Evolutionary conservation across 1,140 invertebrate species (phyloP), one percentile per base, ranked within the genome.

Genomic region (Neodiprion fabricii): DNA sequence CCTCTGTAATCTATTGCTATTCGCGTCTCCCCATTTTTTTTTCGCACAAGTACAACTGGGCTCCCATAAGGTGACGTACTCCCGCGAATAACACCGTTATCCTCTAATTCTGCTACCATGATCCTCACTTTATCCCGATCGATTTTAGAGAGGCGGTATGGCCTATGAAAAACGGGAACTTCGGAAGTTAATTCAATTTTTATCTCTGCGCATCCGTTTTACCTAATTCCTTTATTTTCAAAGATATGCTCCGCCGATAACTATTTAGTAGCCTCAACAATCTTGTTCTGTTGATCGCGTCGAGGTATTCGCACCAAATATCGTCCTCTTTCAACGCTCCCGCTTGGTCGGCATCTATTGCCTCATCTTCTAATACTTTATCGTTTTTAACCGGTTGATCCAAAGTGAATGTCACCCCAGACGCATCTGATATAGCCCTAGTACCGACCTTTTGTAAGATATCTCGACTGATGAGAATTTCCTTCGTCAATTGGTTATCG

Each of bases 1-100:
- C 73, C 65, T 28, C 88, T 71, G 77, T 86, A 91, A 77, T 89
- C 85, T 0, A 87, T 72, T 66, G 81, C 79, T 68, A 86, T 73
- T 40, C 86, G 74, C 72, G 14, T n/a, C n/a, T 77, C 70, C 0
- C 82, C 83, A 50, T 80, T 79, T 23, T 78, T 79, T 48, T 85
- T 86, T 17, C 71, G 72, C 10, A 85, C 81, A 3, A 85, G 72
- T 2, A 84, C 66, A 7, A 77, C 68, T 8, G 82, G 82, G 48
- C 76, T 79, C 1, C 81, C 79, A 70, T 83, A 86, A 12, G 78
- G 66, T 0, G 79, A 84, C 23, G 68, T 75, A 9, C 82, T 81
- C 67, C 78, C 71, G 12, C 68, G 40, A 48, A 83, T 82, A 4
- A 85, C 79, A 69, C 77, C 78, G 1, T 48, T 70, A 0, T 67